Evolutionary conservation across 2,888 invertebrate genomes (phyloP).

Genomic region (Hanleya hanleyi): DNA sequence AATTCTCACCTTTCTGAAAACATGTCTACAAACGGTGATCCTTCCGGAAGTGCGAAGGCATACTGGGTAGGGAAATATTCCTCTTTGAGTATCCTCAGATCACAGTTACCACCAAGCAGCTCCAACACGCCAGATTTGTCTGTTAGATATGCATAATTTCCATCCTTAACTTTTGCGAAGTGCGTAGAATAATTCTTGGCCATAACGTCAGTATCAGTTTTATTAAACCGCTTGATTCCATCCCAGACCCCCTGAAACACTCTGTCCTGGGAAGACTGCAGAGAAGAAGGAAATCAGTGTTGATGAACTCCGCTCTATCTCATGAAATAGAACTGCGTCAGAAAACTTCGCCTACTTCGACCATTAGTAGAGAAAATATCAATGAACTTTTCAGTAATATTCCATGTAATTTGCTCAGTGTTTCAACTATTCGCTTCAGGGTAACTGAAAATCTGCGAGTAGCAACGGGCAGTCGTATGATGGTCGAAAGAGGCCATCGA

Average conservation of each 20-base stretch:
- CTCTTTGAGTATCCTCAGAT: not conserved
- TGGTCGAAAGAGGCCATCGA: too few species aligned
- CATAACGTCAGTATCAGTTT: not conserved
- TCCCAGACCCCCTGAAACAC: not conserved
- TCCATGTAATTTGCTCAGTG: too few species aligned
- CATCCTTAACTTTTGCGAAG: not conserved
- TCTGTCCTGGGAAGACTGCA: not conserved
- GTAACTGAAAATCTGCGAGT: too few species aligned
- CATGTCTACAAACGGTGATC: not conserved
- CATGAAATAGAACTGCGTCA: too few species aligned
- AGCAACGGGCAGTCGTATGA: too few species aligned
- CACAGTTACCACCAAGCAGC: not conserved
- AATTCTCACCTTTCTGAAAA: conserved; percentile 3
- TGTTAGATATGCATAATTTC: not conserved
- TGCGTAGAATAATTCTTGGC: not conserved
- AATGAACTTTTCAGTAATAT: too few species aligned
- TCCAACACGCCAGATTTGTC: not conserved
- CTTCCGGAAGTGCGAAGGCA: conserved; percentile 1
- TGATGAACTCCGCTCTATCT: too few species aligned
- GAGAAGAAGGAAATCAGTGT: not conserved
- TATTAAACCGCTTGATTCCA: not conserved
- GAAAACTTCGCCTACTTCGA: too few species aligned
- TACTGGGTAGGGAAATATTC: conserved; percentile 4
- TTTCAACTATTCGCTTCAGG: too few species aligned
- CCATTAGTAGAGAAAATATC: too few species aligned